Percentiles rank a stretch among this genome's conserved stretches.
Evolutionary conservation across 2,888 invertebrate genomes (phyloP).

Genomic region (Prostheceraeus crozeri): DNA sequence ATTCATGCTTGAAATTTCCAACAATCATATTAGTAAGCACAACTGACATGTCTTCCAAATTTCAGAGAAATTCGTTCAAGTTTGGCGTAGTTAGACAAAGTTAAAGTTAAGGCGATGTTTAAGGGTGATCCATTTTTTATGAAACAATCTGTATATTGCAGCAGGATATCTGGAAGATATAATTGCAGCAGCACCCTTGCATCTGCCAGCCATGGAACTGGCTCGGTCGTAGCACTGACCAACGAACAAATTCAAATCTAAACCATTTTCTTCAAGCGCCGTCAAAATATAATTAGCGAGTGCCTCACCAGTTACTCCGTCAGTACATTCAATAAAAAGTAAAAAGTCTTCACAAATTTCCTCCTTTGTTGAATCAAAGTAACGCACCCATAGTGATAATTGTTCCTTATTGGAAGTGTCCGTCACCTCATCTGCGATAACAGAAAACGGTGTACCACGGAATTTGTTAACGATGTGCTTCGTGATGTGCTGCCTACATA

Average conservation of each 20-base stretch:
- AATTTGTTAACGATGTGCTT: constrained; percentile 9
- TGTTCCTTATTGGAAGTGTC: not conserved
- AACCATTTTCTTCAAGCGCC: not conserved
- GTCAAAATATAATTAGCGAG: not conserved
- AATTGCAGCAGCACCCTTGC: constrained; percentile 17
- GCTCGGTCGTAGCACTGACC: constrained; percentile 6
- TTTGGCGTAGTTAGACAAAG: no score
- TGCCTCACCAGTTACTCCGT: constrained; percentile 9
- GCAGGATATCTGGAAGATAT: not conserved
- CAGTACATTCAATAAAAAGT: constrained; percentile 15
- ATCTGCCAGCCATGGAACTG: constrained; percentile 15
- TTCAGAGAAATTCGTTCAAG: no score
- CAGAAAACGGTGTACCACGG: not conserved
- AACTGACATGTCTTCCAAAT: no score
- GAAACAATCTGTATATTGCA: constrained; percentile 28
- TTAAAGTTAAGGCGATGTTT: no score
- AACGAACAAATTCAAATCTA: constrained; percentile 12
- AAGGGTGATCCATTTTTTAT: no score
- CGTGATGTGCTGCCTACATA: constrained; percentile 5
- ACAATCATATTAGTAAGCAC: no score
- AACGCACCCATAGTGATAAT: constrained; percentile 5
- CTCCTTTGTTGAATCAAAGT: constrained; percentile 8
- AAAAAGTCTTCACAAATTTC: constrained; percentile 5
- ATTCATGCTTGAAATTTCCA: no score
- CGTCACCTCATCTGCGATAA: not conserved